Percentiles rank a stretch among this genome's conserved stretches.
Evolutionary conservation across 1,140 invertebrate species (phyloP).

Genomic region (Bombus waltoni): DNA sequence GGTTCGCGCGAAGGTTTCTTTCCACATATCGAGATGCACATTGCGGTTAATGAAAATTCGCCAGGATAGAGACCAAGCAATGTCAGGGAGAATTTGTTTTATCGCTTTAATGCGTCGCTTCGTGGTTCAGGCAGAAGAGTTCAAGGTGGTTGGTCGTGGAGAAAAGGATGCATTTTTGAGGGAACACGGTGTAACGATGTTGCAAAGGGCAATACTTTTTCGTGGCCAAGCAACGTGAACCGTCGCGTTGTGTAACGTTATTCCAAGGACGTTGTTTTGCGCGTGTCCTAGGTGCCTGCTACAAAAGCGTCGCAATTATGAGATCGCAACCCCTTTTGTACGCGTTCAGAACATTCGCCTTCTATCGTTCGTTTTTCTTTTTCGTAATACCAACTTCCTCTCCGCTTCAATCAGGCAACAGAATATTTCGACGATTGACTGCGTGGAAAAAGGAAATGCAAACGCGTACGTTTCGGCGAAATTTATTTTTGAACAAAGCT

Average conservation of each 20-base stretch:
- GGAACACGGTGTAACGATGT: background rate
- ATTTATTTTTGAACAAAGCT: background rate
- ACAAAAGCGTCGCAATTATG: conserved; percentile 41
- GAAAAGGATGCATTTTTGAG: background rate
- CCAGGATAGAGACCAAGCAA: too few relatives aligned
- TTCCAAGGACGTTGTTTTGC: conserved; percentile 26
- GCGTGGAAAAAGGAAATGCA: background rate
- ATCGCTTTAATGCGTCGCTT: conserved; percentile 2
- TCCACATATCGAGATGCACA: background rate
- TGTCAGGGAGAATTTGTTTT: conserved; percentile 19
- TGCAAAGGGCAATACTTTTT: conserved; percentile 34
- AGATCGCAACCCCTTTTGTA: conserved; percentile 6
- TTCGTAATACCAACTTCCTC: background rate
- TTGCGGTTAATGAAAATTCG: background rate
- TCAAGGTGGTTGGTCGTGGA: too few relatives aligned
- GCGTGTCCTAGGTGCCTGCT: background rate
- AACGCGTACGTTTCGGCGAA: background rate
- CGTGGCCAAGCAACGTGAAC: background rate
- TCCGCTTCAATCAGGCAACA: background rate
- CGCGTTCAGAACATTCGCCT: background rate
- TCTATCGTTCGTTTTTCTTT: too few relatives aligned
- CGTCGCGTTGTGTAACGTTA: conserved; percentile 30
- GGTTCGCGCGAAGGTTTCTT: background rate
- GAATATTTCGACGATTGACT: background rate
- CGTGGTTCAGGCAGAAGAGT: too few relatives aligned